phyloP scores from a whole-genome alignment of 2,797 vertebrate genomes.

The Heliangelus exortis region DNA sequence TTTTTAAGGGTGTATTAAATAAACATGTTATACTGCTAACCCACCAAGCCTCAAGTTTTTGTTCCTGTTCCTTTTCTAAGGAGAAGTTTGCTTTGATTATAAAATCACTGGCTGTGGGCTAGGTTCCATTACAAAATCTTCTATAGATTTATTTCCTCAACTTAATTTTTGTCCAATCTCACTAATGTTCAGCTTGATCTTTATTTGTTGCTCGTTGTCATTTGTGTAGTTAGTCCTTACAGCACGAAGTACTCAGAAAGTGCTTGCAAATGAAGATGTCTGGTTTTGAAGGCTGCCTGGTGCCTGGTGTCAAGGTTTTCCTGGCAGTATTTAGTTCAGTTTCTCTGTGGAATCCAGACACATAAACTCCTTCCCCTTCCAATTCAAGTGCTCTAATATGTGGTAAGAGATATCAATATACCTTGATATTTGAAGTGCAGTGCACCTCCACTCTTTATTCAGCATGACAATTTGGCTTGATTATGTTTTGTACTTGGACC shows the following conservation, averaged over 20 bases:
- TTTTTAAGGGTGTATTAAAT: background rate
- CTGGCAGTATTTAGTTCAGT: background rate
- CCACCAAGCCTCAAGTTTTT: background rate
- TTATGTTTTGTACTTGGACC: background rate
- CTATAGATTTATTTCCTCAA: background rate
- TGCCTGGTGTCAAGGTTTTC: background rate
- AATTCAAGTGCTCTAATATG: background rate
- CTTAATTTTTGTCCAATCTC: background rate
- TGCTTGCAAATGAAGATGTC: background rate
- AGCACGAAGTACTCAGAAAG: background rate
- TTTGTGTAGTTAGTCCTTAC: background rate
- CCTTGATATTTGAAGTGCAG: background rate
- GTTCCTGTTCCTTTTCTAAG: background rate
- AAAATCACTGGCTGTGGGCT: background rate
- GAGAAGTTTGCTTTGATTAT: background rate
- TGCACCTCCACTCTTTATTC: background rate
- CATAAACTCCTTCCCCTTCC: background rate
- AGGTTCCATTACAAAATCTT: background rate
- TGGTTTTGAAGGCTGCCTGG: background rate
- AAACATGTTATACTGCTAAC: background rate
- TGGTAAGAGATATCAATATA: background rate
- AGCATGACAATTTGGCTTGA: background rate
- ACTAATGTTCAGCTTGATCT: background rate
- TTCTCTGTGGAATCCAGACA: background rate
- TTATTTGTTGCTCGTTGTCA: background rate